These are phyloP conservation scores for Drosophila melanogaster DNA, from an alignment of 1,140 invertebrate genomes.

Conservation along the genomic window DNA sequence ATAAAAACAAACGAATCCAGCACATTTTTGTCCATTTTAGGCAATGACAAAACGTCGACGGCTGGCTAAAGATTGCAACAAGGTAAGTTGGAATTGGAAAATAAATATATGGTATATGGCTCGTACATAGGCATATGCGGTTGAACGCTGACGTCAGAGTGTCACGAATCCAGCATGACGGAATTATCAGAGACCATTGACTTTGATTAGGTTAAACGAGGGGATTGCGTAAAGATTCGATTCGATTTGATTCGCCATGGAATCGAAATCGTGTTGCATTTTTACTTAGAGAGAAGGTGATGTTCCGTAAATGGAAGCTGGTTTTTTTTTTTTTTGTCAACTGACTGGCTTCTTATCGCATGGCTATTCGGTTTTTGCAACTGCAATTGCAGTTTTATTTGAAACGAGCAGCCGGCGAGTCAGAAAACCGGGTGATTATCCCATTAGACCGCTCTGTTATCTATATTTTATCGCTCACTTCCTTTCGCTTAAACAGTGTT, in stretches of 20 bases:
- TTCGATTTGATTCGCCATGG: conserved; percentile 21
- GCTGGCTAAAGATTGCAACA: conserved; percentile 29
- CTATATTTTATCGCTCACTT: conserved; percentile 38
- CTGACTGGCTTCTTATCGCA: conserved; percentile 26
- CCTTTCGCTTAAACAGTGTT: conserved; percentile 9
- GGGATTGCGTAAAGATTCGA: conserved; percentile 23
- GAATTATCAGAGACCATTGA: conserved; percentile 25
- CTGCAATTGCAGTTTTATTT: conserved; percentile 36
- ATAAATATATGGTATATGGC: not conserved
- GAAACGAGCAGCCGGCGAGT: conserved; percentile 43
- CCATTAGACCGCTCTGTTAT: conserved; percentile 1
- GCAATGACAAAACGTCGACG: conserved; percentile 53
- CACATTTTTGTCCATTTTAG: conserved; percentile 74
- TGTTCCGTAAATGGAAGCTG: conserved; percentile 33
- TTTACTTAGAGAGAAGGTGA: conserved; percentile 20
- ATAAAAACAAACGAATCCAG: conserved; percentile 58
- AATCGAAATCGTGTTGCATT: conserved; percentile 8
- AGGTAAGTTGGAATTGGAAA: conserved; percentile 23
- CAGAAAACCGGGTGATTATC: conserved; percentile 37
- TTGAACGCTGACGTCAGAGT: conserved; percentile 48
- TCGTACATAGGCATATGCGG: conserved; percentile 49
- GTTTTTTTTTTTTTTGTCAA: conserved; percentile 2
- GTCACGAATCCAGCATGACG: conserved; percentile 1
- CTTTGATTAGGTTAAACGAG: conserved; percentile 73
- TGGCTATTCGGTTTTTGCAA: not conserved